Evolutionary conservation across 2,888 invertebrate species (phyloP).

Genomic region (Lithophane semibrunnea): DNA sequence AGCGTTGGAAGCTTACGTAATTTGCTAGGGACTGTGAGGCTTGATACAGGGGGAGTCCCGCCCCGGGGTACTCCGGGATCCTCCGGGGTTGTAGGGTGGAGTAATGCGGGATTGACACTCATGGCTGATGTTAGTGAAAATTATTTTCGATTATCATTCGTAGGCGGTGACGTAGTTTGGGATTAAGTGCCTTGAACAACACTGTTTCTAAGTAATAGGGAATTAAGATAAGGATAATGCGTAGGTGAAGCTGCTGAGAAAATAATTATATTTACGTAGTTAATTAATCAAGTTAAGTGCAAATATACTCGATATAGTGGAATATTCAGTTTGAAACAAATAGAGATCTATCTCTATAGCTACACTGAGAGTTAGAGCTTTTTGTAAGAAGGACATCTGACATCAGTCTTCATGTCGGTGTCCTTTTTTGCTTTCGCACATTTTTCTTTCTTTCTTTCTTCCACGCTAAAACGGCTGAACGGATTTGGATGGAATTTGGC

Average conservation of each 20-base stretch:
- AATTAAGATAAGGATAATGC: background rate
- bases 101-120: slow-evolving; percentile 60
- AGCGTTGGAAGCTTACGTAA: slow-evolving; percentile 81
- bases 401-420: too few relatives aligned
- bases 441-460: too few relatives aligned
- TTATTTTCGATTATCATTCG: slow-evolving; percentile 58
- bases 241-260: background rate
- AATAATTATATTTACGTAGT: background rate
- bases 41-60: slow-evolving; percentile 68
- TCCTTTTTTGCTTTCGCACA: too few relatives aligned
- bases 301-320: background rate
- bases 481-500: too few relatives aligned
- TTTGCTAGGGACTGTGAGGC: slow-evolving; percentile 78
- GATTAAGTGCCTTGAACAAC: slow-evolving; percentile 15
- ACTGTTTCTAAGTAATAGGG: slow-evolving; percentile 2
- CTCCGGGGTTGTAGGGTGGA: slow-evolving; percentile 66
- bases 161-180: slow-evolving; percentile 3
- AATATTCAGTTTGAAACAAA: background rate
- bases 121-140: slow-evolving; percentile 59
- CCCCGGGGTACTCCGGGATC: slow-evolving; percentile 66
- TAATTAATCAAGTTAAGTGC: background rate
- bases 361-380: background rate
- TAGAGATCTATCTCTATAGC: background rate
- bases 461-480: too few relatives aligned
- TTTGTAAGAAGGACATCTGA: too few relatives aligned